phyloP scores from a whole-genome alignment of 2,797 vertebrate genomes.

The Pangasius krempfi region DNA sequence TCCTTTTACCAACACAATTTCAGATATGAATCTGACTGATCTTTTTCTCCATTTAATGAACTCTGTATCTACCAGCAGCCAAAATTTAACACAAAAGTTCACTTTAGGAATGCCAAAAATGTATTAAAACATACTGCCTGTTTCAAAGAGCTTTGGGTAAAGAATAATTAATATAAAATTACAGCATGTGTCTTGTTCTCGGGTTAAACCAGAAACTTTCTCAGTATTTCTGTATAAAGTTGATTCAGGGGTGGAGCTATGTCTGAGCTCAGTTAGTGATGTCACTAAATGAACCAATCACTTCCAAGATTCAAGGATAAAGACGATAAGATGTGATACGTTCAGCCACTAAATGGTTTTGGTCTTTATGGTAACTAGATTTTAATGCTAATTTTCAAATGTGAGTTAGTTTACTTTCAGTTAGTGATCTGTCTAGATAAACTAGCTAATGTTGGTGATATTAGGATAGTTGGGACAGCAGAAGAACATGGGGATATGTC shows the following conservation, averaged over 20 bases:
- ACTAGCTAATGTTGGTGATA: neutral
- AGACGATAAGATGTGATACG: neutral
- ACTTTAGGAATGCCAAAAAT: neutral
- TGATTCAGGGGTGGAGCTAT: neutral
- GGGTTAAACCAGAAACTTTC: neutral
- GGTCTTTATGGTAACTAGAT: neutral
- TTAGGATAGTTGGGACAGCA: neutral
- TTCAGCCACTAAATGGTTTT: neutral
- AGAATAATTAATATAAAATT: neutral
- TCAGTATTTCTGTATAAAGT: neutral
- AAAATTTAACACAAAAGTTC: neutral
- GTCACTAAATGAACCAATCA: neutral
- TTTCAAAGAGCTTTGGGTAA: neutral
- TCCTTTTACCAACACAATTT: neutral
- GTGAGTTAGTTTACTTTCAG: neutral
- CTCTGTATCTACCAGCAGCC: neutral
- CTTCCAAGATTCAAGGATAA: neutral
- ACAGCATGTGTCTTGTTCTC: neutral
- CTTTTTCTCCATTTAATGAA: neutral
- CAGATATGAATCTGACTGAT: neutral
- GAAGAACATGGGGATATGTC: neutral
- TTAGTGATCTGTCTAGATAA: neutral
- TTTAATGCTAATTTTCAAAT: neutral
- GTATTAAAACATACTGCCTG: neutral
- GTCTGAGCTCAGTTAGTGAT: neutral